phyloP scores from a whole-genome alignment of 2,113 vertebrate species.

The Colius striatus region DNA sequence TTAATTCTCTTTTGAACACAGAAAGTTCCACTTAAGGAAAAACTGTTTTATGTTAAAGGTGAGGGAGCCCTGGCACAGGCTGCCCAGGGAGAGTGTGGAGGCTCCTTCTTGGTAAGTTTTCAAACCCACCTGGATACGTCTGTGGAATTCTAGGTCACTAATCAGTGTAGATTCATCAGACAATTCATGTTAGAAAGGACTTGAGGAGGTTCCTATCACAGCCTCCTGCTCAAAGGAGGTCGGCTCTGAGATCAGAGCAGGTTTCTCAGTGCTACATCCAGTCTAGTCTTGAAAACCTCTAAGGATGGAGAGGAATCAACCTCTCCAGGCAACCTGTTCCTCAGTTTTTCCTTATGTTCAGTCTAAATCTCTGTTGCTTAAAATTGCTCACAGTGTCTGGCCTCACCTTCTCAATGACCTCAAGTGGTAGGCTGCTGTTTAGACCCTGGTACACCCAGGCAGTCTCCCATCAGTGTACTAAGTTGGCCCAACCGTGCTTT shows the following conservation, averaged over 20 bases:
- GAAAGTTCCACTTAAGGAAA: no score
- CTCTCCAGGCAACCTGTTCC: not conserved
- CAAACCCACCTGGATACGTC: no score
- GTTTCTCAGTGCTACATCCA: not conserved
- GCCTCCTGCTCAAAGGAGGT: not conserved
- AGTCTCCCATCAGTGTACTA: not conserved
- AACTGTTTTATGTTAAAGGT: no score
- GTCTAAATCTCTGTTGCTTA: not conserved
- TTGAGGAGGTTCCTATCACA: not conserved
- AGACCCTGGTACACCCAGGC: not conserved
- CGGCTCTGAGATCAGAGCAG: not conserved
- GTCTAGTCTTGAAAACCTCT: not conserved
- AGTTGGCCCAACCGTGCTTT: not conserved
- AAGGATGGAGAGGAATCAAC: not conserved
- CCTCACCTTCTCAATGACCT: rapidly evolving
- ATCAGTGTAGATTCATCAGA: not conserved
- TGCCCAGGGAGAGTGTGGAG: no score
- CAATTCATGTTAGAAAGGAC: not conserved
- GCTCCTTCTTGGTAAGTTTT: no score
- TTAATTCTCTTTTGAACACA: not conserved
- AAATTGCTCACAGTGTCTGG: not conserved
- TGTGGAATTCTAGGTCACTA: not conserved
- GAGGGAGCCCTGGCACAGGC: no score
- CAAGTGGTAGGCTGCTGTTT: not conserved
- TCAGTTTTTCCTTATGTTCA: not conserved